phyloP scores from a whole-genome alignment of 2,113 vertebrate genomes.

The Gobio gobio region DNA sequence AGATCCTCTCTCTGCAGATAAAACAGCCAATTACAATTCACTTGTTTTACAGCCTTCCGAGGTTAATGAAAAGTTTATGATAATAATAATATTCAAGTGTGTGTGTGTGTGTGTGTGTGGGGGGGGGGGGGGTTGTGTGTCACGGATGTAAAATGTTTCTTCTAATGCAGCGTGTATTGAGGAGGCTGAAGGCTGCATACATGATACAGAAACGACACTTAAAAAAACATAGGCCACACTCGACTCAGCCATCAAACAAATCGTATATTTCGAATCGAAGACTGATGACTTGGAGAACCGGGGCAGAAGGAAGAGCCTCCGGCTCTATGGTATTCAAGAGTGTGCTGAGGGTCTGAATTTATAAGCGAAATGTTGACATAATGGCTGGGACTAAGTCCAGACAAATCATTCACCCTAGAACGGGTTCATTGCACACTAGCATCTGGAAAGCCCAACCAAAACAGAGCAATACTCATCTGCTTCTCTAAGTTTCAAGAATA shows the following conservation, averaged over 20 bases:
- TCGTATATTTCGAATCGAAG: neutral
- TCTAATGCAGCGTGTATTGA: constrained; percentile 19
- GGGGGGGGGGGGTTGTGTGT: too few relatives aligned
- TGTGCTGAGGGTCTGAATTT: neutral
- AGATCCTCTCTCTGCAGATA: too few relatives aligned
- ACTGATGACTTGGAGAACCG: constrained; percentile 18
- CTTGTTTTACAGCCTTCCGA: too few relatives aligned
- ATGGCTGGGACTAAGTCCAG: neutral
- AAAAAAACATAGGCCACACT: neutral
- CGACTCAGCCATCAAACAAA: neutral
- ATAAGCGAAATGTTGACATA: neutral
- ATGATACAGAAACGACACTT: neutral
- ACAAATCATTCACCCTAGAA: constrained; percentile 42
- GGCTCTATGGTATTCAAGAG: neutral
- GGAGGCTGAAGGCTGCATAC: constrained; percentile 1
- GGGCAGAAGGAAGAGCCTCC: neutral
- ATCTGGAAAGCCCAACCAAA: constrained; percentile 34
- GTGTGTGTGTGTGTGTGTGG: too few relatives aligned
- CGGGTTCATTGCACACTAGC: constrained; percentile 19
- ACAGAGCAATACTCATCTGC: constrained; percentile 19
- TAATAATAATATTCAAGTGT: too few relatives aligned
- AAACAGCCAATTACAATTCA: too few relatives aligned
- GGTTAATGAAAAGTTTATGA: too few relatives aligned
- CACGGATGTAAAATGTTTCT: neutral
- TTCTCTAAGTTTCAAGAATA: constrained; percentile 33